Conservation (phyloP, 2,797 vertebrate species). For the Hafferia zeledoni region DNA sequence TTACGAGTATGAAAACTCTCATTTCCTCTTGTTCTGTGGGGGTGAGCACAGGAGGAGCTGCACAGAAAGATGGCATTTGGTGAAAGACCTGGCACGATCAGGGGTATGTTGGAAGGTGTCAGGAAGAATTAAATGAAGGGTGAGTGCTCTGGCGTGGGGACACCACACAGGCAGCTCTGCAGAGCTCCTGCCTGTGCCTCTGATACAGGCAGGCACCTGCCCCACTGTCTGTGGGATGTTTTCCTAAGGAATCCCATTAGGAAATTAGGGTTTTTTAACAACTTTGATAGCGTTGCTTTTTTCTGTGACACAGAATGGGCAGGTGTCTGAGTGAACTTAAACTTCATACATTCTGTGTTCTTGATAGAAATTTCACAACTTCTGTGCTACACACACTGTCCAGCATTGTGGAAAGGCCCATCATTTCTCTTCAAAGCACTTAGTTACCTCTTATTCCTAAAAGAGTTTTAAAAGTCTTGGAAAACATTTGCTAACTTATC, state of each 20-base stretch:
- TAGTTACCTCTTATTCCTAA: not conserved
- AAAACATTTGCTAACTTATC: not conserved
- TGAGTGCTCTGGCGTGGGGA: not conserved
- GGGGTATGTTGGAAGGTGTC: not conserved
- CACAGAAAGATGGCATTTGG: not conserved
- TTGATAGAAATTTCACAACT: not conserved
- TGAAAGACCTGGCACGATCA: not conserved
- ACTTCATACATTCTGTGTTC: not conserved
- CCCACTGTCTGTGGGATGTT: not conserved
- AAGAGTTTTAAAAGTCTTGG: not conserved
- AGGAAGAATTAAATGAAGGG: not conserved
- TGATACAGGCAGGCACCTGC: not conserved
- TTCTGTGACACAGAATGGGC: not conserved
- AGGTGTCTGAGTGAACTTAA: not conserved
- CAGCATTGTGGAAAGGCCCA: not conserved
- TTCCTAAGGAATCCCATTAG: not conserved
- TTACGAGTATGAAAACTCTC: not conserved
- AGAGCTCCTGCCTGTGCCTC: not conserved
- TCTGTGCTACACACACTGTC: not conserved
- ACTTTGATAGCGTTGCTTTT: not conserved
- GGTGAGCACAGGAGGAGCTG: not conserved
- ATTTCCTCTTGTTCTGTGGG: slow-evolving; percentile 11
- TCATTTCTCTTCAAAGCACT: not conserved
- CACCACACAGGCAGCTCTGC: not conserved
- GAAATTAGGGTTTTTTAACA: not conserved